Conservation (phyloP, 2,888 invertebrate genomes). For the Agrotis puta region DNA sequence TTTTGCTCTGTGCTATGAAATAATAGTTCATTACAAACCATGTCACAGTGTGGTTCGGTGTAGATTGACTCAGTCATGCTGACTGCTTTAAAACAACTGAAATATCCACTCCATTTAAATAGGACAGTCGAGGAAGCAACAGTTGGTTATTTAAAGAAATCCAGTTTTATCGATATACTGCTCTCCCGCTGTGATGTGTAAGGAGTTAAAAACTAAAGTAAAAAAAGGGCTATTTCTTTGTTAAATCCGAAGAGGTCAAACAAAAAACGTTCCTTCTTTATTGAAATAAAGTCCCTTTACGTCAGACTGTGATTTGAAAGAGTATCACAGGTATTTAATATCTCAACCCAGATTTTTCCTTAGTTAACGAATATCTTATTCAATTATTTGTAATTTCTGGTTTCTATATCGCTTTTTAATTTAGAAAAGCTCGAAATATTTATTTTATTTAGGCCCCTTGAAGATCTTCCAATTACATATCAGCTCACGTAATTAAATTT, state of each 20-base stretch:
- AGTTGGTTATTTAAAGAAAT: constrained; percentile 42
- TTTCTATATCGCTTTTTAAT: not conserved
- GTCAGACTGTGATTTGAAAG: not conserved
- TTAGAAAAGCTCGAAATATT: not conserved
- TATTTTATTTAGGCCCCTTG: not conserved
- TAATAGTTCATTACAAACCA: not conserved
- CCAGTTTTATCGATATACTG: constrained; percentile 14
- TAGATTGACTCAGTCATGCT: not conserved
- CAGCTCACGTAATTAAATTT: constrained; percentile 1
- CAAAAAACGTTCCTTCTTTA: not conserved
- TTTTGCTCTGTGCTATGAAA: too few species aligned
- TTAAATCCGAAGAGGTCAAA: not conserved
- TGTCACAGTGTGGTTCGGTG: too few species aligned
- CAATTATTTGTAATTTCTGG: not conserved
- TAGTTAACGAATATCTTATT: not conserved
- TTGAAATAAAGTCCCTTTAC: not conserved
- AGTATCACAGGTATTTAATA: not conserved
- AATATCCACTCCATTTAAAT: not conserved
- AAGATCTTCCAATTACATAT: not conserved
- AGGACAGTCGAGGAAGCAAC: not conserved
- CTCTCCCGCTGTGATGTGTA: constrained; percentile 33
- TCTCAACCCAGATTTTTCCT: not conserved
- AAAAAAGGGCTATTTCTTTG: not conserved
- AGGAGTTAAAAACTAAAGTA: not conserved
- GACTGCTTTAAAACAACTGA: not conserved